phyloP scores from a whole-genome alignment of 92 coral and sea anemone genomes.

The Desmophyllum pertusum region DNA sequence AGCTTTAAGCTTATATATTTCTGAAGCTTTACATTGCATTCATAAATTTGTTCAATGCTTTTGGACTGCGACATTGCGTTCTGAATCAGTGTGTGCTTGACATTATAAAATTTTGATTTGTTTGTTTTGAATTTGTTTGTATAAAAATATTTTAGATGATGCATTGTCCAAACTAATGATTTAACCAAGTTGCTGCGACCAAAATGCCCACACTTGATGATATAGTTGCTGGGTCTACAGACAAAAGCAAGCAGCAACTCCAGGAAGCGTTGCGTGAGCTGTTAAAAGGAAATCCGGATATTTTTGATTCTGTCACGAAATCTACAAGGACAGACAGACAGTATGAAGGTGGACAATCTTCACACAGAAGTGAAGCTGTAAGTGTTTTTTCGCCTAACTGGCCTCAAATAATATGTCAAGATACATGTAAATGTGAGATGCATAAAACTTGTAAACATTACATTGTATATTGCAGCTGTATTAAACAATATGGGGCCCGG shows the following conservation, averaged over 20 bases:
- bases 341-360: neutral
- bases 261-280: constrained; percentile 42
- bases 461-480: no score
- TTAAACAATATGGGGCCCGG: no score
- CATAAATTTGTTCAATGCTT: no score
- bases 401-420: neutral
- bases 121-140: no score
- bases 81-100: neutral
- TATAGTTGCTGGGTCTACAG: neutral
- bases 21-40: no score
- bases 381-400: neutral
- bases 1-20: no score
- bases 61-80: neutral
- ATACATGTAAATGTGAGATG: neutral
- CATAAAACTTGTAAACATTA: no score
- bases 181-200: neutral
- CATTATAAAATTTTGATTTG: neutral
- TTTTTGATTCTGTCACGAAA: constrained; percentile 25
- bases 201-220: constrained; percentile 41
- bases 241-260: constrained; percentile 33
- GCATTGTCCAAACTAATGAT: neutral
- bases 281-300: constrained; percentile 34
- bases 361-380: constrained; percentile 9
- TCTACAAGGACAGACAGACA: neutral
- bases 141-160: neutral